phyloP scores from a whole-genome alignment of 1,140 invertebrate genomes.

The Cotesia glomerata region DNA sequence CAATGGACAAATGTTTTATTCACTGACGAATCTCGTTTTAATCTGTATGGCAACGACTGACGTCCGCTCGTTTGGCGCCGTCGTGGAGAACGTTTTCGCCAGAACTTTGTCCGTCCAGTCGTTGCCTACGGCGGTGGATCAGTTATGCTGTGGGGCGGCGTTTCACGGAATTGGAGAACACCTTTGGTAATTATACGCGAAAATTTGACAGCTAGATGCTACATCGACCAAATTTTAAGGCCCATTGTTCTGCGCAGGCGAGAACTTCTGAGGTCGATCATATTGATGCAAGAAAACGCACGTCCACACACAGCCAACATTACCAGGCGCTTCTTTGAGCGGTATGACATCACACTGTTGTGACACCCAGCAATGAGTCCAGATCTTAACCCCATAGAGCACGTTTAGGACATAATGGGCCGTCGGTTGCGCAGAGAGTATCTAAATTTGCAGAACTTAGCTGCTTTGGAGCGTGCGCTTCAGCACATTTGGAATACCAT shows the following conservation, averaged over 20 bases:
- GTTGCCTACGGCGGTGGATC: no score
- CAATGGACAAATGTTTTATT: no score
- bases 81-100: no score
- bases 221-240: background rate
- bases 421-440: constrained; percentile 19
- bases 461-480: constrained; percentile 15
- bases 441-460: constrained; percentile 16
- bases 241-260: background rate
- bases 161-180: no score
- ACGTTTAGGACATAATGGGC: constrained; percentile 15
- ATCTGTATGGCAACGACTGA: no score
- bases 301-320: constrained; percentile 38
- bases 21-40: no score
- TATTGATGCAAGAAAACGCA: constrained; percentile 54
- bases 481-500: constrained; percentile 16
- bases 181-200: no score
- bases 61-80: no score
- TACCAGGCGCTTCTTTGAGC: constrained; percentile 9
- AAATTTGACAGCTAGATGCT: no score
- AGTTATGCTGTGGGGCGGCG: no score
- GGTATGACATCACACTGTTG: constrained; percentile 10
- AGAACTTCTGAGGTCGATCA: constrained; percentile 16
- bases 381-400: constrained; percentile 12
- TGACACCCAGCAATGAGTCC: constrained; percentile 14
- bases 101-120: no score